phyloP scores from a whole-genome alignment of 1,140 invertebrate species.

The Apis florea region DNA sequence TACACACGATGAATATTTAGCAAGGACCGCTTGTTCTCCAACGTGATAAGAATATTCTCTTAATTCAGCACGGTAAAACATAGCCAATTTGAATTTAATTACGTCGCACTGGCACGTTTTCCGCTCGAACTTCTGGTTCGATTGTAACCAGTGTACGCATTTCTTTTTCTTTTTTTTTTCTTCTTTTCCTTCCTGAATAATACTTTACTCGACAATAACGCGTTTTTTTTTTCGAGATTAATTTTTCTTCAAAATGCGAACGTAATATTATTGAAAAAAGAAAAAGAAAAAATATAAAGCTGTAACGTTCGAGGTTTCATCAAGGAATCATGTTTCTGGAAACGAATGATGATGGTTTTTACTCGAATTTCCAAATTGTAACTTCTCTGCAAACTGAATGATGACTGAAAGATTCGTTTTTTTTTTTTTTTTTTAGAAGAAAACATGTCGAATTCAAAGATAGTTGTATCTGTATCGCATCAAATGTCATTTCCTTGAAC shows the following conservation, averaged over 20 bases:
- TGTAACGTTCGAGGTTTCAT: background rate
- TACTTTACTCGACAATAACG: background rate
- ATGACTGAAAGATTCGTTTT: background rate
- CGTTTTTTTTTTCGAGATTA: background rate
- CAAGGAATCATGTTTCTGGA: background rate
- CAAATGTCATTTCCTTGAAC: conserved; percentile 34
- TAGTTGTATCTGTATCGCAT: background rate
- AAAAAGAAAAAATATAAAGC: background rate
- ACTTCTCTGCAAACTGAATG: background rate
- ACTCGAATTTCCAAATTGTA: background rate
- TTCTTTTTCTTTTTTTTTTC: background rate
- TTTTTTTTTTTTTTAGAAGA: background rate
- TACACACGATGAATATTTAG: conserved; percentile 70
- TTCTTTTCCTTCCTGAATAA: background rate
- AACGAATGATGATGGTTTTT: background rate
- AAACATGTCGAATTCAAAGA: background rate
- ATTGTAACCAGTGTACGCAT: background rate
- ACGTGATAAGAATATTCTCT: conserved; percentile 58
- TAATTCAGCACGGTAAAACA: conserved; percentile 11
- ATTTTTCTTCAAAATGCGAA: background rate
- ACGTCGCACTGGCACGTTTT: conserved; percentile 21
- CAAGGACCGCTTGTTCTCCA: conserved; percentile 51
- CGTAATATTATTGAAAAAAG: background rate
- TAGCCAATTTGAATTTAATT: conserved; percentile 53
- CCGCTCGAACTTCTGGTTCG: background rate